A percentile compares a stretch with the other conserved stretches of the same genome.
Conservation (phyloP, 2,797 vertebrate species). For the Orientallactaga sibirica region DNA sequence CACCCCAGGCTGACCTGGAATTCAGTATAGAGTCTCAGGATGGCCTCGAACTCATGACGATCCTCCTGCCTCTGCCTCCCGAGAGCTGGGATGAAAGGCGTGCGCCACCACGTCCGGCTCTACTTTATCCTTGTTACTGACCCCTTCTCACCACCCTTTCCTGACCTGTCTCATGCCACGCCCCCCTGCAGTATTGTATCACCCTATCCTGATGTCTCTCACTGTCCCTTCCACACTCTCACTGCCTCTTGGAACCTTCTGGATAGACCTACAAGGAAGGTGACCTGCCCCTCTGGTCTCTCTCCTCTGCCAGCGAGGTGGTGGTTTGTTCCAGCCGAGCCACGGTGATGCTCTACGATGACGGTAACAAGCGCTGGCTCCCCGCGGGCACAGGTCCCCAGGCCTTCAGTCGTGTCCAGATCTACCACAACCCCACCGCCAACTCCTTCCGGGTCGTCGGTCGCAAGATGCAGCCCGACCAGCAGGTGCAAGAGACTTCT, state of each 20-base stretch:
- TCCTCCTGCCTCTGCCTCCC: no score
- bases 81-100: no score
- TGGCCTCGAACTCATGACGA: no score
- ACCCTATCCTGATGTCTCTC: not conserved
- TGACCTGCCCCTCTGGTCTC: not conserved
- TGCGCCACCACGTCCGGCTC: no score
- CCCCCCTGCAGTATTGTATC: not conserved
- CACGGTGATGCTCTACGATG: constrained; percentile 96
- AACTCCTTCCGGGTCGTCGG: constrained; percentile 95
- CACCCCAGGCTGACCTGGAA: no score
- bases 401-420: constrained; percentile 94
- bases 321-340: constrained; percentile 95
- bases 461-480: constrained; percentile 94
- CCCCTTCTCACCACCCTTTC: not conserved
- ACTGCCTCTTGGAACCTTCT: fast-evolving
- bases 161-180: not conserved
- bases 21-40: no score
- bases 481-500: constrained; percentile 90
- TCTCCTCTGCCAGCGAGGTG: constrained; percentile 89
- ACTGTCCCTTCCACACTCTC: not conserved
- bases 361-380: constrained; percentile 94
- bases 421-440: constrained; percentile 93
- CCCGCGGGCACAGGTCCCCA: constrained; percentile 92
- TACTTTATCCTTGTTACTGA: not conserved
- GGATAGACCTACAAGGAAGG: not conserved